These are phyloP conservation scores for Ahaetulla prasina DNA, from an alignment of 2,113 vertebrate genomes.

Conservation along the genomic window DNA sequence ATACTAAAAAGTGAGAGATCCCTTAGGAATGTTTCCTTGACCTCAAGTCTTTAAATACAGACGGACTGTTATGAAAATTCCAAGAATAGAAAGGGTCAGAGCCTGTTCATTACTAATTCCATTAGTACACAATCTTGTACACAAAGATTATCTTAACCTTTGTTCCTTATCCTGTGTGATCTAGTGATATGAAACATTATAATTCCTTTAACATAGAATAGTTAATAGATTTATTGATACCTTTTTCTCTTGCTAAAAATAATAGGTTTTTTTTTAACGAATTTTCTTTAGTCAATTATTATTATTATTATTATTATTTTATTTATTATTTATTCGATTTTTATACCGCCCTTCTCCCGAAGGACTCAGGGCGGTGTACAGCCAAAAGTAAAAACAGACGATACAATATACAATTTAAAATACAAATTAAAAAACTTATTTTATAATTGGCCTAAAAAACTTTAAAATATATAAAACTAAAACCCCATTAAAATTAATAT, in stretches of 20 bases:
- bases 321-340: no score
- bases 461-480: no score
- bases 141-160: conserved; percentile 7
- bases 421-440: no score
- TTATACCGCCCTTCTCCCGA: no score
- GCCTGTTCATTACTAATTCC: conserved; percentile 33
- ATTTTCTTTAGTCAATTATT: neutral
- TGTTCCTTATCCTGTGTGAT: neutral
- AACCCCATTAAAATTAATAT: no score
- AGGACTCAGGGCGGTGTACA: no score
- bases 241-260: neutral
- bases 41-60: conserved; percentile 62
- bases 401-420: no score
- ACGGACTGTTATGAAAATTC: conserved; percentile 62
- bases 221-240: neutral
- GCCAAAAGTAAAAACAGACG: no score
- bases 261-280: neutral
- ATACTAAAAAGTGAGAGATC: conserved; percentile 57
- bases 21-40: conserved; percentile 67
- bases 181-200: accelerated
- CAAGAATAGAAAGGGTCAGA: conserved; percentile 56
- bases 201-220: conserved; percentile 1
- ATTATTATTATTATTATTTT: no score
- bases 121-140: conserved; percentile 14
- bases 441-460: no score